Base-by-base conservation (phyloP, 2,888 invertebrate genomes). In the Colletes collaris region DNA sequence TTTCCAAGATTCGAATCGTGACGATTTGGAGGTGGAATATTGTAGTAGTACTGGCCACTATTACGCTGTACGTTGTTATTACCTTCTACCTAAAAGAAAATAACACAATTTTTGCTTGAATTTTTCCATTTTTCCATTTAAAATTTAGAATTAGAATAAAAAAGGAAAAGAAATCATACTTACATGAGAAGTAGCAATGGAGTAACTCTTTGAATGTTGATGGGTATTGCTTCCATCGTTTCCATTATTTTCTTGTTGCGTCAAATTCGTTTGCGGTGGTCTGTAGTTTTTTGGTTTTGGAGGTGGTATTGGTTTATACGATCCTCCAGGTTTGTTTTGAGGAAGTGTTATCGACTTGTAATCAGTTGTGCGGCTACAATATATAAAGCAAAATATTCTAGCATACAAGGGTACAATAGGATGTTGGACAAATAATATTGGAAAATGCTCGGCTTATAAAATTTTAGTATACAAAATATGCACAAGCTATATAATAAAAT, bases 241-340 rank as follows among this genome's bases (percentile, higher is more conserved):
- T 86, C 93, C 93, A 58, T 85, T 90, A 16, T 85, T 89, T 50
- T 91, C 91, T 27, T 91, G 88, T 70, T 91, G 91, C 13, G 87
- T 82, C 37, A 91, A 56, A 35, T 93, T 93, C 68, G 91, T 92
- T 74, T 94, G 94, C 0, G 96, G 96, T 52, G 97, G 97, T 58
- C 97, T 95, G 93, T 98, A 98, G 93, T 98, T 97, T 91, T 98
- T 98, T 60, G 98, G 98, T 91, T 98, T 98, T 8, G 98, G 98
- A 44, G 98, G 98, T 55, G 98, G 98, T 70, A 98, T 96, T 0
- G 98, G 98, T 93, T 98, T 98, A 93, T 97, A 97, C 1, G 95
- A 94, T 76, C 93, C 92, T 13, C 88, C 88, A 13, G 91, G 88
- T 62, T 92, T 92, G 37, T 86, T 88, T 78, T 91, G 91, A 0